A percentile compares a stretch with the other conserved stretches of the same genome.
These are phyloP conservation scores for Euura lappo DNA, from an alignment of 1,140 invertebrate species.

Conservation along the genomic window DNA sequence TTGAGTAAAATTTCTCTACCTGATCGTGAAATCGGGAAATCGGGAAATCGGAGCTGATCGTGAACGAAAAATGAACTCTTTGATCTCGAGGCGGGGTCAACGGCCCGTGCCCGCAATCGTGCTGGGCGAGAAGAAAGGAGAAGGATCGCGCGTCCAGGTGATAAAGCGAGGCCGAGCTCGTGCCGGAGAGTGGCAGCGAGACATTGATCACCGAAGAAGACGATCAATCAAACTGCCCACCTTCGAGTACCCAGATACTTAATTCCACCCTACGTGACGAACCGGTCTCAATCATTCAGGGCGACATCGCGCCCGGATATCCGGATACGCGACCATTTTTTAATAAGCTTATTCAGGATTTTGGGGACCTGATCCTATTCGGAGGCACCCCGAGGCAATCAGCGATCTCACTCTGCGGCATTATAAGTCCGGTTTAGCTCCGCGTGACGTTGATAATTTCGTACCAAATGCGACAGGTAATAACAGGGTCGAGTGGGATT, in stretches of 20 bases:
- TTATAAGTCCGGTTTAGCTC: not conserved
- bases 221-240: slow-evolving; percentile 6
- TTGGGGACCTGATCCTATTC: no score
- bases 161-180: slow-evolving; percentile 1
- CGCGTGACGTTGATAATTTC: not conserved
- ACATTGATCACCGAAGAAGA: slow-evolving; percentile 4
- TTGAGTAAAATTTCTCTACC: no score
- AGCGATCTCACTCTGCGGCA: no score
- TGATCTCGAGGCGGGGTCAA: no score
- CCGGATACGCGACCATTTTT: not conserved
- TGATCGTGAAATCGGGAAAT: no score
- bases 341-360: no score
- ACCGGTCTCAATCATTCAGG: not conserved
- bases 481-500: not conserved
- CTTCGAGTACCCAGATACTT: not conserved
- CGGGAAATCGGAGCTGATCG: no score
- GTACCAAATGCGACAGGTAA: not conserved
- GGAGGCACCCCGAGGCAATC: not conserved
- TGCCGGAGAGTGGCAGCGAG: not conserved
- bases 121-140: not conserved
- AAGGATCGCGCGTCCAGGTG: not conserved
- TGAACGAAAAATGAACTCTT: no score
- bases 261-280: not conserved
- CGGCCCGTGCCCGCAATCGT: no score
- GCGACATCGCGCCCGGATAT: not conserved